Evolutionary conservation across 1,140 invertebrate species (phyloP), one percentile per base, ranked within the genome.

Genomic region (Vanessa atalanta): DNA sequence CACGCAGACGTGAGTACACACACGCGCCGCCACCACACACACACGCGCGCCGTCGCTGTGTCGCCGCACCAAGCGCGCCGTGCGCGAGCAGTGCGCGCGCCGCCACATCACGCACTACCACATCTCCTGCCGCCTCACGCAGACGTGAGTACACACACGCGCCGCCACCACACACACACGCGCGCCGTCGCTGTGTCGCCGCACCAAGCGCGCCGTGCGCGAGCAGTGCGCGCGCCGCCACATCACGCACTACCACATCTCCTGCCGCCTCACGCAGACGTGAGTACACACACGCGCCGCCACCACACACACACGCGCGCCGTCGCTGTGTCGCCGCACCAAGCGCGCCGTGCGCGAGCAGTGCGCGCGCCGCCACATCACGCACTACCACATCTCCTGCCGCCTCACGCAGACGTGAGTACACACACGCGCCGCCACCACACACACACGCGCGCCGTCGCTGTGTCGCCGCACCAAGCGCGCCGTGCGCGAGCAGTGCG

Each of bases 391-490:
- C 47, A 94, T 97, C 12, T 97, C 96, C 2, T 97, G 95, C 83
- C 93, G 99, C 8, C 96, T 99, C 0, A 99, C 98, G 7, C 99
- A 99, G 31, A 37, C 31, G 31, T 37, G 31, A 37, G 31, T 37
- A 37, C 31, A 2, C 31, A 37, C 31, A 89, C 95, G 96, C 57
- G 96, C 98, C 93, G 95, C 37, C 99, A 98, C 93, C 98, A 99
- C 0, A 99, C 99, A 88, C 94, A 95, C 50, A 93, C 95, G 96
- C 55, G 96, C 98, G 9, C 88, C 96, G n/a, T 91, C 95, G 26
- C 90, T 99, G 15, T 99, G 98, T 86, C 93, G 95, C 43, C 99
- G 98, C 93, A 98, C 99, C 0, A 99, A 99, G 88, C 94, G 95
- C 50, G 93, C 97, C 50, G 94, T 99, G 1, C 87, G 93, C 3